Percentiles rank a stretch among this genome's conserved stretches.
Evolutionary conservation across 2,888 invertebrate species (phyloP).

Genomic region (Trichogramma evanescens): DNA sequence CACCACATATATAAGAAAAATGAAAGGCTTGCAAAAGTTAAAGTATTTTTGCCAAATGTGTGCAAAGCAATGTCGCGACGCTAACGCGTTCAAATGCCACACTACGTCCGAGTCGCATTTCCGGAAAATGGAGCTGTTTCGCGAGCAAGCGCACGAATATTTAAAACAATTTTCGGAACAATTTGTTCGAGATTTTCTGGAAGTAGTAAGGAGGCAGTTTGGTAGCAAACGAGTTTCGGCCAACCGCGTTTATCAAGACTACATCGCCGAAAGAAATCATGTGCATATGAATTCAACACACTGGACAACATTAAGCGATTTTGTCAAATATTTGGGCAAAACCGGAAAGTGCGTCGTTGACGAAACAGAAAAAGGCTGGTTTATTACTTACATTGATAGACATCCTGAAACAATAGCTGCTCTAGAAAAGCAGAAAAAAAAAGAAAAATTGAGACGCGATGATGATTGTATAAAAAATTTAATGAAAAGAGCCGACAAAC

Average conservation of each 20-base stretch:
- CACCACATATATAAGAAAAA: no score
- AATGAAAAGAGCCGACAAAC: conserved; percentile 66
- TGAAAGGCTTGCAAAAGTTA: no score
- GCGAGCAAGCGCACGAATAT: no score
- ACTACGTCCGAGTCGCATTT: no score
- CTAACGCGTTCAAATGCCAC: no score
- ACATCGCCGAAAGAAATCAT: conserved; percentile 87
- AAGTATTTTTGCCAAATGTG: no score
- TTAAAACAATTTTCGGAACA: no score
- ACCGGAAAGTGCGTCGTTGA: conserved; percentile 88
- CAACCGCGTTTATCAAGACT: conserved; percentile 96
- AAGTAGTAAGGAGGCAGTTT: no score
- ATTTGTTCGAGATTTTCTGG: no score
- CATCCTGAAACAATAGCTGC: conserved; percentile 87
- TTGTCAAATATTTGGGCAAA: conserved; percentile 89
- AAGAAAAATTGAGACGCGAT: conserved; percentile 91
- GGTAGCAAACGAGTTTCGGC: conserved; percentile 92
- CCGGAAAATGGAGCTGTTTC: no score
- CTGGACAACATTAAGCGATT: conserved; percentile 94
- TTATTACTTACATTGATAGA: conserved; percentile 73
- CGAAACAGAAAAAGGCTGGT: conserved; percentile 91
- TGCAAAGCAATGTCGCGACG: no score
- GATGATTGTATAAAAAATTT: conserved; percentile 51
- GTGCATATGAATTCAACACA: conserved; percentile 97
- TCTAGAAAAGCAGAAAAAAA: conserved; percentile 71